phyloP scores from a whole-genome alignment of 2,113 vertebrate species.

The Phyllopteryx taeniolatus region DNA sequence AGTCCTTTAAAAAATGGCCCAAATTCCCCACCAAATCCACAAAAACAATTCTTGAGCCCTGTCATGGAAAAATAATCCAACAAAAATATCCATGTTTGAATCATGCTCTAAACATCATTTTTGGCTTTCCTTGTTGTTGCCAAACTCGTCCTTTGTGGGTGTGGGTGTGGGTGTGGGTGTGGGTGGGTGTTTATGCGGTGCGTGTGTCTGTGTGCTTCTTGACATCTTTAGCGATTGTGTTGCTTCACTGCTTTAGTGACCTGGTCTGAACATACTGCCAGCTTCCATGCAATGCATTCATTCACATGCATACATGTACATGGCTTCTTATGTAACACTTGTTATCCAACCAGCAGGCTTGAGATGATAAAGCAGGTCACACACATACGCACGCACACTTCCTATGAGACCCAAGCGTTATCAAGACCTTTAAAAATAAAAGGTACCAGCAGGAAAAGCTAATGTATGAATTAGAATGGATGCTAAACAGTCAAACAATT shows the following conservation, averaged over 20 bases:
- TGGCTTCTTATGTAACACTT: conserved; percentile 55
- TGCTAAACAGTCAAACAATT: too few species aligned
- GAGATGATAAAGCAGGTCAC: conserved; percentile 54
- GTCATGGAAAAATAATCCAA: neutral
- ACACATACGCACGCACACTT: neutral
- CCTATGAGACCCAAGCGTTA: neutral
- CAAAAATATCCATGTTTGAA: neutral
- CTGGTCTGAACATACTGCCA: conserved; percentile 24
- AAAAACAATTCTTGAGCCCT: neutral
- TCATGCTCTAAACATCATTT: neutral
- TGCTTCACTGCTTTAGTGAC: conserved; percentile 49
- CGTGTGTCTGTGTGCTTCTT: conserved; percentile 4
- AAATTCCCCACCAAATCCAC: too few species aligned
- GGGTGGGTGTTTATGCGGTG: conserved; percentile 1
- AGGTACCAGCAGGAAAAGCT: neutral
- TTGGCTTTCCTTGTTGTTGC: neutral
- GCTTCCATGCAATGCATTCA: conserved; percentile 4
- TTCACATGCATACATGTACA: conserved; percentile 10
- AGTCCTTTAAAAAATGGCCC: too few species aligned
- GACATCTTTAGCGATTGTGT: conserved; percentile 3
- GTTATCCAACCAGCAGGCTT: conserved; percentile 53
- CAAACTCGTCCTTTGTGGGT: conserved; percentile 5
- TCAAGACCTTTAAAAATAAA: neutral
- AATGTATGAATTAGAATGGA: too few species aligned
- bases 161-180: conserved; percentile 1